Evolutionary conservation across 2,888 invertebrate genomes (phyloP), one percentile per base, ranked within the genome.

Genomic region (Biston betularia): DNA sequence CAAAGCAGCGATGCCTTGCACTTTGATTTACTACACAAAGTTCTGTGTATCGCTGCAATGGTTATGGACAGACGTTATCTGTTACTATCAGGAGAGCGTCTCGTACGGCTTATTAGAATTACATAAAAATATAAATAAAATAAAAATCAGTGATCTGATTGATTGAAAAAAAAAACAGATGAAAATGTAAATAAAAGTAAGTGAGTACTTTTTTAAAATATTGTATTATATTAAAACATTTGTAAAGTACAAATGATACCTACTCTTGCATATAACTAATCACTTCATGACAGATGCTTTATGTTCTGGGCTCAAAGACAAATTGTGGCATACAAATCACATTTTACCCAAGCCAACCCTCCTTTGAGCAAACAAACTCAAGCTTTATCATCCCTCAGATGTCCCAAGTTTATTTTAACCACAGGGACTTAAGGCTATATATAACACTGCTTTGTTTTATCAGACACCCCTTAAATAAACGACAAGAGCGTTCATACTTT

Each of bases 371-470:
- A 58, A 46, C 34, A 54, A 54, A 57, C 60, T n/a, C 55, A 54
- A 67, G 64, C 60, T 64, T 66, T 68, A 70, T 72, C 68, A 72
- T 57, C 65, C 56, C 65, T 61, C 59, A 67, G 65, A 53, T 49
- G 46, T 34, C 64, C 52, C 59, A 63, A 63, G 65, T 71, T 73
- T 73, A 73, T 68, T 71, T 71, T 68, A 69, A 56, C 70, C 74
- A 40, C 65, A 46, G 62, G 56, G 63, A 60, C 68, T 63, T 68
- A 70, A 65, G 15, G 33, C 60, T 61, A 68, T 60, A 69, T 65
- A 70, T 60, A 77, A 69, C 69, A 71, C 71, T 70, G 74, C 79
- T 79, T 86, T 86, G 84, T 86, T 86, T 83, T 84, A 70, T 74
- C 74, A 81, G 72, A 75, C 82, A 79, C 80, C 81, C 84, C 76